Conservation (phyloP, 2,888 invertebrate genomes). For the Phyllotreta cruciferae region DNA sequence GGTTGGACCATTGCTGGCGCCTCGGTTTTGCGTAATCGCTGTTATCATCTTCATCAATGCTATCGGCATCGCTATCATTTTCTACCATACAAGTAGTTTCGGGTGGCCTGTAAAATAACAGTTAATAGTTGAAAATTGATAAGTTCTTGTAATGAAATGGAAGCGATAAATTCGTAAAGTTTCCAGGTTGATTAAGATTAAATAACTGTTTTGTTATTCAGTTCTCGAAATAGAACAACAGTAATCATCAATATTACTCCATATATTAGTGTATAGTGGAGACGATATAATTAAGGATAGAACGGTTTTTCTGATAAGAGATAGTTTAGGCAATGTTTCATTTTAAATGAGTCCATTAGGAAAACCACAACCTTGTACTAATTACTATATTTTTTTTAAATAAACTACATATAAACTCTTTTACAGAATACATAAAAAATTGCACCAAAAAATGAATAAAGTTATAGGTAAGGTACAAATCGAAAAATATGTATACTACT, state of each 20-base stretch:
- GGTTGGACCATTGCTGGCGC: constrained; percentile 86
- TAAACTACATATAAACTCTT: neutral
- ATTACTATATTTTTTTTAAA: neutral
- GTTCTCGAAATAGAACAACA: neutral
- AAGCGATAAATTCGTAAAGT: no score
- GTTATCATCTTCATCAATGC: constrained; percentile 73
- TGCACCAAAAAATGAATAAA: no score
- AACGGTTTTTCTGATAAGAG: neutral
- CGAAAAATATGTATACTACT: no score
- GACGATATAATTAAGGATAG: constrained; percentile 2
- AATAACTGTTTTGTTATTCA: no score
- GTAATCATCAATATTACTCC: neutral
- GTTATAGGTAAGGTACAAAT: no score
- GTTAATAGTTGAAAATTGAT: constrained; percentile 4
- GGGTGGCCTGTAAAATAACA: constrained; percentile 69
- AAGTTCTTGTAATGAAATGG: neutral
- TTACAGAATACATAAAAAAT: no score
- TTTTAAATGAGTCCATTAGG: neutral
- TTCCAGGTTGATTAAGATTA: no score
- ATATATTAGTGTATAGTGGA: neutral
- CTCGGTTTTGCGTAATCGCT: constrained; percentile 76
- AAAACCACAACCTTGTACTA: constrained; percentile 3
- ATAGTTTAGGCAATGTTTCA: no score
- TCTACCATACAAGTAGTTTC: constrained; percentile 75
- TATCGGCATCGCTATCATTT: constrained; percentile 77